Base-by-base conservation (phyloP, 2,797 vertebrate genomes). In the Xenopus petersii region DNA sequence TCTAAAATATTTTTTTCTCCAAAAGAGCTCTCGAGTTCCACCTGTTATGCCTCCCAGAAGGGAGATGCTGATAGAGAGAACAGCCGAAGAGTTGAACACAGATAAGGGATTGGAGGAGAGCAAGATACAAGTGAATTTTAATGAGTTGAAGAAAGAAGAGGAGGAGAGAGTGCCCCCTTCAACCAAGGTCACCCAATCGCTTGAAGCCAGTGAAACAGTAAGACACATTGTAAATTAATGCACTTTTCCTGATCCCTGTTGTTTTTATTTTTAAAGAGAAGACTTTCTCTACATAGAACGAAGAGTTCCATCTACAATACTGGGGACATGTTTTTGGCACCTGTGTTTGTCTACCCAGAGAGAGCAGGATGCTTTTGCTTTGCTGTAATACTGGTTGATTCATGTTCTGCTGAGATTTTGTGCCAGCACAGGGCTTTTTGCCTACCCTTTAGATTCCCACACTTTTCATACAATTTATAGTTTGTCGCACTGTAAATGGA, bases 1-100 rank as follows among this genome's bases (percentile, higher is more conserved):
- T 51, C 2, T 51, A 12, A 51, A 51, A 51, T 15, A 51, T 51
- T 62, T 77, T 73, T 81, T 17, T 83, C 46, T 79, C 71, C 80
- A 51, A 17, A 89, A 98, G 96, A 94, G 91, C 81, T 94, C 94
- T 81, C 93, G 92, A 81, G 89, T 93, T 84, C 87, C 88, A 71
- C 88, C 87, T 81, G 92, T 93, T 84, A 88, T 83, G 84, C 89
- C 86, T 85, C 82, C 79, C 82, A 87, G 88, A 90, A 93, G 93
- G 91, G 93, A 93, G 74, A 91, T 93, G 80, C 93, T 94, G 81
- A 87, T 85, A 90, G 93, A 93, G 88, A 94, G 95, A 83, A 94
- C 92, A 83, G 92, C 87, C 33, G 90, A 90, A 60, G 85, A 85
- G 85, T 91, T 89, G 84, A 84, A 87, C 15, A 85, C 88, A n/a